Percentiles rank a stretch among this genome's conserved stretches.
phyloP scores from a whole-genome alignment of 2,888 invertebrate species.

The Volucella inanis region DNA sequence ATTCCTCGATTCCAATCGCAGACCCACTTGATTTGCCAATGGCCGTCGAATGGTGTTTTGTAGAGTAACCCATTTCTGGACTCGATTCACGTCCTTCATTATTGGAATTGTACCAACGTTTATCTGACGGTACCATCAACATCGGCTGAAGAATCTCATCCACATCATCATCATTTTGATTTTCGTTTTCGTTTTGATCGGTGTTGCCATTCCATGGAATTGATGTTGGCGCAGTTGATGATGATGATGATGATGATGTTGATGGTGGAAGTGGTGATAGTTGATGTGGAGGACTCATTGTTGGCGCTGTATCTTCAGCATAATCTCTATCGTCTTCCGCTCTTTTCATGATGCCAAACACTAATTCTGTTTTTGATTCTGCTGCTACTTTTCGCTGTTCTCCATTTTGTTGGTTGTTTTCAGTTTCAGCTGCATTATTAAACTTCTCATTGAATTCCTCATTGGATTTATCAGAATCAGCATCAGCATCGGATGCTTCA shows the following conservation, averaged over 20 bases:
- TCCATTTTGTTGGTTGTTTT: slow-evolving; percentile 13
- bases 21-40: slow-evolving; percentile 58
- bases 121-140: slow-evolving; percentile 53
- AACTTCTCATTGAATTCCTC: slow-evolving; percentile 77
- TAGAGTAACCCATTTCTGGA: slow-evolving; percentile 39
- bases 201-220: slow-evolving; percentile 26
- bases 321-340: slow-evolving; percentile 45
- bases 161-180: slow-evolving; percentile 28
- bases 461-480: slow-evolving; percentile 61
- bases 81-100: slow-evolving; percentile 56
- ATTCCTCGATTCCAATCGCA: slow-evolving; percentile 59
- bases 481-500: slow-evolving; percentile 40
- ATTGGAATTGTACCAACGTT: slow-evolving; percentile 61
- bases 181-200: not conserved
- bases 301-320: slow-evolving; percentile 38
- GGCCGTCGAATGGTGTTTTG: slow-evolving; percentile 45
- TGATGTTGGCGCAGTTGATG: slow-evolving; percentile 27
- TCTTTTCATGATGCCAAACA: slow-evolving; percentile 47
- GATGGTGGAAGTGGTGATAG: too few species aligned
- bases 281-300: slow-evolving; percentile 19
- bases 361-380: slow-evolving; percentile 53
- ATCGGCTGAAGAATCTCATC: slow-evolving; percentile 64
- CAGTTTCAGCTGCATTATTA: slow-evolving; percentile 77
- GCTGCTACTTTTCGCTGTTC: slow-evolving; percentile 50
- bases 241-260: too few species aligned